A percentile compares a stretch with the other conserved stretches of the same genome.
phyloP scores from a whole-genome alignment of 2,888 invertebrate species.

The Eilema sororculum region DNA sequence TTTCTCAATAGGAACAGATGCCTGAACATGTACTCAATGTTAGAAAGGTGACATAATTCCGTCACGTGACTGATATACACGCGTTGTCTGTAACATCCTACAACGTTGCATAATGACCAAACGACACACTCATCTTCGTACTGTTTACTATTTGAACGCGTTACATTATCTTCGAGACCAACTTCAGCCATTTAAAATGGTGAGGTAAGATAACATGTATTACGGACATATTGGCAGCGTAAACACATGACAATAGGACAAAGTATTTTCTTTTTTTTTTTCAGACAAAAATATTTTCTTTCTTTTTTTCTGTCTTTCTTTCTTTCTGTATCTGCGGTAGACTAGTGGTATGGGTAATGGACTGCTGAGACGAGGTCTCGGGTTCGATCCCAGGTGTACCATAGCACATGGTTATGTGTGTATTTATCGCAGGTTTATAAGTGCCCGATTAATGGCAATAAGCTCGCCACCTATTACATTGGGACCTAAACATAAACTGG shows the following conservation, averaged over 20 bases:
- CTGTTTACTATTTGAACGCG: constrained; percentile 41
- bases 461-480: too few species aligned
- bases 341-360: too few species aligned
- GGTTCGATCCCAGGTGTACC: too few species aligned
- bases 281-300: too few species aligned
- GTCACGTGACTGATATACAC: constrained; percentile 20
- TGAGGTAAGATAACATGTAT: background rate
- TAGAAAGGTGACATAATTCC: constrained; percentile 30
- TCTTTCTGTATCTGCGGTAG: too few species aligned
- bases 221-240: background rate
- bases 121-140: constrained; percentile 32
- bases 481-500: too few species aligned
- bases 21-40: constrained; percentile 17
- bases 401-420: too few species aligned
- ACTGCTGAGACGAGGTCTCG: too few species aligned
- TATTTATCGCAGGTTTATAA: too few species aligned
- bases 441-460: too few species aligned
- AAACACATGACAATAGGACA: background rate
- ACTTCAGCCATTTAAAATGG: constrained; percentile 11
- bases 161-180: background rate
- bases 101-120: constrained; percentile 37
- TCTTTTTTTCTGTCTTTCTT: too few species aligned
- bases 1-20: constrained; percentile 3
- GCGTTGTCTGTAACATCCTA: constrained; percentile 26
- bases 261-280: too few species aligned